phyloP scores from a whole-genome alignment of 2,888 invertebrate genomes.

The Sarcophaga caerulescens region DNA sequence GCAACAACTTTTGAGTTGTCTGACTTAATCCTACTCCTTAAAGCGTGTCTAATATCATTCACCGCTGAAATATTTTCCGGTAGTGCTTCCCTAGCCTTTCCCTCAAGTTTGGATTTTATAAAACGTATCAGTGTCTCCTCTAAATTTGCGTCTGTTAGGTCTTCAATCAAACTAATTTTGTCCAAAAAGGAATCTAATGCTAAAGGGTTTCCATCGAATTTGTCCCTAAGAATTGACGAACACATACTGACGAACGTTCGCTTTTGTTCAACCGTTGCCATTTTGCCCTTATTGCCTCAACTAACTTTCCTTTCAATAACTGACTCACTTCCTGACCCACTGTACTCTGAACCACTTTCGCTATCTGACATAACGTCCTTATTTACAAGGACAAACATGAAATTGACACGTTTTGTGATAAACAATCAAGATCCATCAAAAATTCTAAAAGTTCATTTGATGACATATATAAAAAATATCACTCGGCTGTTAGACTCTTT shows the following conservation, averaged over 20 bases:
- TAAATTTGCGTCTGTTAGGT: neutral
- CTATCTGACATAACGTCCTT: neutral
- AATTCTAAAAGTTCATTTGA: too few species aligned
- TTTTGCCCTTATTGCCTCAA: neutral
- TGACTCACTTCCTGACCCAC: neutral
- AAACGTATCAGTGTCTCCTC: neutral
- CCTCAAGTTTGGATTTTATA: slow-evolving; percentile 7
- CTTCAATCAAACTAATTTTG: slow-evolving; percentile 9
- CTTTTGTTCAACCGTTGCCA: slow-evolving; percentile 10
- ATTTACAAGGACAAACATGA: neutral
- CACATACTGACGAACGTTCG: slow-evolving; percentile 1
- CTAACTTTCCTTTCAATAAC: neutral
- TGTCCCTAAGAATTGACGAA: neutral
- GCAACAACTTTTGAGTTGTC: too few species aligned
- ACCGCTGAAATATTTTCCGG: neutral
- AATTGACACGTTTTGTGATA: too few species aligned
- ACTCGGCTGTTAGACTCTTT: too few species aligned
- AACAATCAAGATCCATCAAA: too few species aligned
- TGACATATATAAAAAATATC: too few species aligned
- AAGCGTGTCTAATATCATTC: neutral
- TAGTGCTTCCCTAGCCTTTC: neutral
- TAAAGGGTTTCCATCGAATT: slow-evolving; percentile 2
- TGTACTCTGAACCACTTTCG: neutral
- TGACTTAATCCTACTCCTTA: too few species aligned
- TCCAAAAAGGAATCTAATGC: slow-evolving; percentile 9